Percentiles rank a stretch among this genome's conserved stretches.
Conservation (phyloP, 2,888 invertebrate genomes). For the Alviniconcha strummeri region DNA sequence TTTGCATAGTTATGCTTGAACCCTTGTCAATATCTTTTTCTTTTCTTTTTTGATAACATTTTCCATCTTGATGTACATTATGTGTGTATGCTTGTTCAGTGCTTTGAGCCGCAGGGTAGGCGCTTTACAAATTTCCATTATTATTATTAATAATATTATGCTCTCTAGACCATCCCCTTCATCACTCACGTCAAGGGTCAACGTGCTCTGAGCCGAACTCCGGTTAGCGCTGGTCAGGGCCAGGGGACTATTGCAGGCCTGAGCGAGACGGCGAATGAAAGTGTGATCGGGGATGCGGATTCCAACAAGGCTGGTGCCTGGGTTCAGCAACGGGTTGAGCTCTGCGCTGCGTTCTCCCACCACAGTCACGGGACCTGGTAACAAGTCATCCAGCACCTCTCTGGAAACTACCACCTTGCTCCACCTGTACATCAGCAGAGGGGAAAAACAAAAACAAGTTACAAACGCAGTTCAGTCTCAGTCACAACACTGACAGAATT, state of each 20-base stretch:
- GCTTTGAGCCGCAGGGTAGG: too few relatives aligned
- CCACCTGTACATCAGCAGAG: conserved; percentile 78
- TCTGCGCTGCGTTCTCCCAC: conserved; percentile 83
- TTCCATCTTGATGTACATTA: too few relatives aligned
- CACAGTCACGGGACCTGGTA: conserved; percentile 97
- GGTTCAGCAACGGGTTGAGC: conserved; percentile 88
- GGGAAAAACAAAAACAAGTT: too few relatives aligned
- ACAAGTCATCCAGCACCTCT: conserved; percentile 81
- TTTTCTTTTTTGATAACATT: too few relatives aligned
- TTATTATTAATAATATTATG: too few relatives aligned
- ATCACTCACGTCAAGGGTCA: conserved; percentile 78
- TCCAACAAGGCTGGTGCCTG: conserved; percentile 86
- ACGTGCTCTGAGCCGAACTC: conserved; percentile 86
- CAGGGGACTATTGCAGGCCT: conserved; percentile 81
- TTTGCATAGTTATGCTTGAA: too few relatives aligned
- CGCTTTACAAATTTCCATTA: too few relatives aligned
- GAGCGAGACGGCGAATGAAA: conserved; percentile 83
- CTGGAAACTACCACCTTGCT: conserved; percentile 83
- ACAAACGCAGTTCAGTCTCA: too few relatives aligned
- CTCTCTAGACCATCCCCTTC: neutral
- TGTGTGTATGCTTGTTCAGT: too few relatives aligned
- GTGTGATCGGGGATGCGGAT: conserved; percentile 88
- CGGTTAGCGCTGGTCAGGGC: conserved; percentile 97
- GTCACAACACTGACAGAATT: too few relatives aligned
- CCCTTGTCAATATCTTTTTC: too few relatives aligned